Conservation (phyloP, 2,797 vertebrate species). For the Chanos chanos region DNA sequence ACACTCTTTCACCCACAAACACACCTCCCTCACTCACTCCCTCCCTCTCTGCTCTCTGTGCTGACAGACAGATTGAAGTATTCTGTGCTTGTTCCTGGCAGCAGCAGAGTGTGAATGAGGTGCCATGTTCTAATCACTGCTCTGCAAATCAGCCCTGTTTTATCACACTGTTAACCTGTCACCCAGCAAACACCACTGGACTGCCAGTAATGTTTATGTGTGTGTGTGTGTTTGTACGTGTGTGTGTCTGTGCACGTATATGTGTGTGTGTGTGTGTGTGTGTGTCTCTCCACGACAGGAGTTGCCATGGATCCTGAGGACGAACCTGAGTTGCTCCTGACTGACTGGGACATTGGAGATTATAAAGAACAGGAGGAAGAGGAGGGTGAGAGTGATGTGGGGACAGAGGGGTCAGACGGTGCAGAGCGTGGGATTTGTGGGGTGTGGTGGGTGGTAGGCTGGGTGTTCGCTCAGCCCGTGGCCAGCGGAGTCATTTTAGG, state of each 20-base stretch:
- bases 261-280: background rate
- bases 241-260: background rate
- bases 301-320: slow-evolving; percentile 84
- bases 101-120: slow-evolving; percentile 43
- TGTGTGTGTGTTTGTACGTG: too few species aligned
- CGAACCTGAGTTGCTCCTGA: slow-evolving; percentile 86
- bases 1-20: slow-evolving; percentile 12
- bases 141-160: slow-evolving; percentile 40
- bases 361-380: slow-evolving; percentile 64
- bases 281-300: slow-evolving; percentile 55
- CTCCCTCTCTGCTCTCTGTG: slow-evolving; percentile 23
- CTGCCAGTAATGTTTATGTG: slow-evolving; percentile 40
- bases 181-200: slow-evolving; percentile 2
- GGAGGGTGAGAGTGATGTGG: slow-evolving; percentile 45
- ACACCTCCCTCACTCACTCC: background rate
- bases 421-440: slow-evolving; percentile 56
- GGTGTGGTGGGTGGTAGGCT: slow-evolving; percentile 83
- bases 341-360: slow-evolving; percentile 75
- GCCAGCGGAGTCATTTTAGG: slow-evolving; percentile 80
- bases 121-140: slow-evolving; percentile 43
- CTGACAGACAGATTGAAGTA: slow-evolving; percentile 50
- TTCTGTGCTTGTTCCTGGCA: slow-evolving; percentile 42
- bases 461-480: slow-evolving; percentile 86
- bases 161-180: slow-evolving; percentile 31
- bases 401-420: slow-evolving; percentile 56